These are phyloP conservation scores for Malurus elegans DNA, from an alignment of 2,113 vertebrate genomes.

Conservation along the genomic window DNA sequence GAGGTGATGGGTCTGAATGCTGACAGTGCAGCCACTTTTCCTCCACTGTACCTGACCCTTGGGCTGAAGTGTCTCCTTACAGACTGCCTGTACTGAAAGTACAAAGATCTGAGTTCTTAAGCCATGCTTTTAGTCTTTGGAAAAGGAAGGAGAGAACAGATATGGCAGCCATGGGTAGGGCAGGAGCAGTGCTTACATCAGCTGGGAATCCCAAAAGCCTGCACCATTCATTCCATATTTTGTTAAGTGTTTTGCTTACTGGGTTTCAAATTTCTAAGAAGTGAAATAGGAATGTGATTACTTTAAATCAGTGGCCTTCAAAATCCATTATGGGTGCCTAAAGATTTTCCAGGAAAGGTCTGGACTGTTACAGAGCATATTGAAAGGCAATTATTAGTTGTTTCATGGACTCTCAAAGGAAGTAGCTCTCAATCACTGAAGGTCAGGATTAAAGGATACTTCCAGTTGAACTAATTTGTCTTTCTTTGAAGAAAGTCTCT, in stretches of 20 bases:
- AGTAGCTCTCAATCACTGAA: neutral
- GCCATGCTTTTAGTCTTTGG: neutral
- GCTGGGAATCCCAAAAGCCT: neutral
- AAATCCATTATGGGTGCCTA: neutral
- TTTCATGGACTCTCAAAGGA: neutral
- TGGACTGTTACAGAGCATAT: neutral
- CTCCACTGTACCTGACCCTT: neutral
- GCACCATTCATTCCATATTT: accelerated
- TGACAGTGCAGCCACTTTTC: neutral
- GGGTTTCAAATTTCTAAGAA: neutral
- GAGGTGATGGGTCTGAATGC: neutral
- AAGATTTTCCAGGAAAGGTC: neutral
- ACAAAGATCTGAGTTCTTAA: neutral
- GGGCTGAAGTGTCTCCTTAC: neutral
- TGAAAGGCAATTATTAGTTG: neutral
- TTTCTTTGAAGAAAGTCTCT: neutral
- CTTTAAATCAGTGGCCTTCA: neutral
- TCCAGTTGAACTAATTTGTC: neutral
- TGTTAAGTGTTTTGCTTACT: neutral
- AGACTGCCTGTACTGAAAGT: neutral
- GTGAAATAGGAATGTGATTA: neutral
- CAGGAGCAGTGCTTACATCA: neutral
- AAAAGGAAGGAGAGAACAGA: neutral
- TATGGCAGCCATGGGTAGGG: neutral
- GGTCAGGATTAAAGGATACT: neutral